Conservation (phyloP, 2,888 invertebrate species). For the Metellina segmentata region DNA sequence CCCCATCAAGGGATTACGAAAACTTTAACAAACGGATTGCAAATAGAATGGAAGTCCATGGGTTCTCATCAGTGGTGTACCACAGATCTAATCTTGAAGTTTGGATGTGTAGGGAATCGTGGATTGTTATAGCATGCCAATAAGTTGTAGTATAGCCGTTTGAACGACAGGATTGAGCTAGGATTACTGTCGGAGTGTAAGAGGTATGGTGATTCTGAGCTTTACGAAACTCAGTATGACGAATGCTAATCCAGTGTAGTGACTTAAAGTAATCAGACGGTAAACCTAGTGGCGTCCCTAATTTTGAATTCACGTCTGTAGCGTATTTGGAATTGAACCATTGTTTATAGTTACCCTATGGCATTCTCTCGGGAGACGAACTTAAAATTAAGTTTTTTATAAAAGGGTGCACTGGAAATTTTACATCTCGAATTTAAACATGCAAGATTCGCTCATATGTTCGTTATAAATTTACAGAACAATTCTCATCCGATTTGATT, state of each 20-base stretch:
- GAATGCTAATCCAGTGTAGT: not conserved
- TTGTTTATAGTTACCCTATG: too few species aligned
- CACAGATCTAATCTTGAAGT: not conserved
- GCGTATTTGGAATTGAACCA: too few species aligned
- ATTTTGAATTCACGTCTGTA: too few species aligned
- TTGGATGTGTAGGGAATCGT: not conserved
- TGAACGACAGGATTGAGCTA: not conserved
- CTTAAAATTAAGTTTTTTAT: too few species aligned
- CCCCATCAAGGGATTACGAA: not conserved
- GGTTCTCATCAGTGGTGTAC: not conserved
- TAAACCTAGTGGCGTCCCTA: not conserved
- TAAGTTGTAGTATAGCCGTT: not conserved
- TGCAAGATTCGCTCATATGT: too few species aligned
- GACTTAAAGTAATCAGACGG: not conserved
- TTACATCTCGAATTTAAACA: too few species aligned
- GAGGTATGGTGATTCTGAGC: not conserved
- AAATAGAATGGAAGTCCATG: not conserved
- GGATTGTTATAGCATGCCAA: not conserved
- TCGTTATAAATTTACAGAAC: too few species aligned
- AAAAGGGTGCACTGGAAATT: too few species aligned
- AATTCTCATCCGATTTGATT: too few species aligned
- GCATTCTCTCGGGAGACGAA: too few species aligned
- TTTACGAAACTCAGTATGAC: not conserved
- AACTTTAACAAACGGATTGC: not conserved
- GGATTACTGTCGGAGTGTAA: not conserved